Conservation (phyloP, 30 jellyfish, hydroid and myxozoan genomes). For the Cassiopea andromeda region DNA sequence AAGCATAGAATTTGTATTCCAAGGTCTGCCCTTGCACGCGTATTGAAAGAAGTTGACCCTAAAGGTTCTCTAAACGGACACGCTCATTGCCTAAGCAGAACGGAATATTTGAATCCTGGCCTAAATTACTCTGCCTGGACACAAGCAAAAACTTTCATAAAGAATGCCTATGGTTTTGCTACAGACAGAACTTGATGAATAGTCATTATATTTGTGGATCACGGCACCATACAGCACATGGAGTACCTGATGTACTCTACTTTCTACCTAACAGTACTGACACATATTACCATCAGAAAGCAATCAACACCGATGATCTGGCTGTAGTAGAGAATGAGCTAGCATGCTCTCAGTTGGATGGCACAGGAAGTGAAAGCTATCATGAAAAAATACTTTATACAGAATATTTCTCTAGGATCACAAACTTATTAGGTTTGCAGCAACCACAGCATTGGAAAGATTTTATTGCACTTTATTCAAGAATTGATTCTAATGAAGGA, state of each 20-base stretch:
- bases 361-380: no score
- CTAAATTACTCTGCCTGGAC: slow-evolving; percentile 12
- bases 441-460: no score
- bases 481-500: no score
- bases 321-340: no score
- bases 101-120: slow-evolving; percentile 45
- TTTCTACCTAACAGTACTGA: background rate
- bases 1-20: slow-evolving; percentile 37
- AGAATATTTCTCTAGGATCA: no score
- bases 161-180: background rate
- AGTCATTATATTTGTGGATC: background rate
- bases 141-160: background rate
- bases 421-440: no score
- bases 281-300: no score
- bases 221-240: background rate
- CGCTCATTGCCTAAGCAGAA: slow-evolving; percentile 53
- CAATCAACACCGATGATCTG: no score
- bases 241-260: background rate
- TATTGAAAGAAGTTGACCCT: slow-evolving; percentile 63
- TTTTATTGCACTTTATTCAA: no score
- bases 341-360: no score
- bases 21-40: slow-evolving; percentile 13
- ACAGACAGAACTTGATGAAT: background rate
- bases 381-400: no score
- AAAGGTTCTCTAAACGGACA: slow-evolving; percentile 45